Percentiles rank a stretch among this genome's conserved stretches.
phyloP scores from a whole-genome alignment of 2,797 vertebrate species.

The Dallia pectoralis region DNA sequence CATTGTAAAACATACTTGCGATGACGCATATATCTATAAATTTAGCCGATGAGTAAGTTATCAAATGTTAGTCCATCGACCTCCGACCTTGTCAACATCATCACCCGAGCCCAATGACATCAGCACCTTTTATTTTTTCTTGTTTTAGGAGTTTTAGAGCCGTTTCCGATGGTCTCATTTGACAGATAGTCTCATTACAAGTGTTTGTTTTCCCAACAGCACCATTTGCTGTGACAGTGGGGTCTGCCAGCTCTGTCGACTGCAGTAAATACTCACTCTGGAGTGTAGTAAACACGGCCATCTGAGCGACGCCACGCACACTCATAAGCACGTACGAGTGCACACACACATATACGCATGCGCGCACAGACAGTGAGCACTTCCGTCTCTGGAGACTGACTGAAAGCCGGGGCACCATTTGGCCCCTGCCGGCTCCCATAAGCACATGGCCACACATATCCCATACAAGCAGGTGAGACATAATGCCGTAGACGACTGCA shows the following conservation, averaged over 20 bases:
- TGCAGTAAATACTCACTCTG: conserved; percentile 59
- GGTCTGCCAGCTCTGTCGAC: conserved; percentile 61
- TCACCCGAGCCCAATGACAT: conserved; percentile 4
- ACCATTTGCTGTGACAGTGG: conserved; percentile 74
- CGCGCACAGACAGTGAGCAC: not conserved
- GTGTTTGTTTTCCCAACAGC: conserved; percentile 75
- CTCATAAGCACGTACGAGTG: conserved; percentile 15
- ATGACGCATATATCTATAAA: not conserved
- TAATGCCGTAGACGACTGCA: not conserved
- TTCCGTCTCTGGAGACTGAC: not conserved
- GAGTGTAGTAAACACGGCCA: conserved; percentile 67
- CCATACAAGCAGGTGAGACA: not conserved
- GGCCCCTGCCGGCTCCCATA: conserved; percentile 4
- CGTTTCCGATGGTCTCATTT: conserved; percentile 40
- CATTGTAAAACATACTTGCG: not conserved
- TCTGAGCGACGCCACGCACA: conserved; percentile 60
- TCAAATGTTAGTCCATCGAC: conserved; percentile 9
- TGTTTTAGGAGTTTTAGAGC: conserved; percentile 13
- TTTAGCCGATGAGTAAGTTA: not conserved
- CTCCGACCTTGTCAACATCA: not conserved
- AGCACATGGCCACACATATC: not conserved
- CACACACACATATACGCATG: conserved; percentile 23
- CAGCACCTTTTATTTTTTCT: conserved; percentile 8
- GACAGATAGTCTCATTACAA: conserved; percentile 63
- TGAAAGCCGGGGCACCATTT: not conserved